Percentiles rank a stretch among this genome's conserved stretches.
phyloP scores from a whole-genome alignment of 2,797 vertebrate genomes.

The Enteromius afrohamiltoni region DNA sequence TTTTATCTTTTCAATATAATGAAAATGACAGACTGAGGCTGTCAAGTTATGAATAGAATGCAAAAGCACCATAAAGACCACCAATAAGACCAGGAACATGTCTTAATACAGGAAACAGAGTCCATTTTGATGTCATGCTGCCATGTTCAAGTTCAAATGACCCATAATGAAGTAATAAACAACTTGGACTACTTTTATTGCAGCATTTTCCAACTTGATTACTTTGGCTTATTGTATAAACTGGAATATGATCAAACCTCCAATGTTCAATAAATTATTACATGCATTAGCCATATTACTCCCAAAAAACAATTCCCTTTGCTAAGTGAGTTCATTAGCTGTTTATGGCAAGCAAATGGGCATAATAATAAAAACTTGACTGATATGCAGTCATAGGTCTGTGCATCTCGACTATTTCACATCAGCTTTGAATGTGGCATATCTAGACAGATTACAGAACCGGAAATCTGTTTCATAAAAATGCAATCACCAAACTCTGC shows the following conservation, averaged over 20 bases:
- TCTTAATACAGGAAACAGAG: neutral
- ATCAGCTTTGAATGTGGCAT: neutral
- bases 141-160: neutral
- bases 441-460: neutral
- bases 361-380: neutral
- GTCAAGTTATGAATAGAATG: neutral
- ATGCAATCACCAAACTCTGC: conserved; percentile 15
- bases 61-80: neutral
- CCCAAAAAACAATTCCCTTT: neutral
- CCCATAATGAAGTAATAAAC: neutral
- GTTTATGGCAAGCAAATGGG: neutral
- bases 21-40: neutral
- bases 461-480: neutral
- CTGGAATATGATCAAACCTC: neutral
- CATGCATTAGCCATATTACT: neutral
- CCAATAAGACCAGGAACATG: neutral
- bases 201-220: neutral
- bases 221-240: neutral
- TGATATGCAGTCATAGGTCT: neutral
- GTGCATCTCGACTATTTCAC: neutral
- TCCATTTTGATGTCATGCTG: neutral
- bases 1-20: neutral
- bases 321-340: conserved; percentile 1
- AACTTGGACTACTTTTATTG: neutral
- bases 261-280: neutral